These are phyloP conservation scores for Apodemus agrarius DNA, from an alignment of 2,797 vertebrate species.

Conservation along the genomic window DNA sequence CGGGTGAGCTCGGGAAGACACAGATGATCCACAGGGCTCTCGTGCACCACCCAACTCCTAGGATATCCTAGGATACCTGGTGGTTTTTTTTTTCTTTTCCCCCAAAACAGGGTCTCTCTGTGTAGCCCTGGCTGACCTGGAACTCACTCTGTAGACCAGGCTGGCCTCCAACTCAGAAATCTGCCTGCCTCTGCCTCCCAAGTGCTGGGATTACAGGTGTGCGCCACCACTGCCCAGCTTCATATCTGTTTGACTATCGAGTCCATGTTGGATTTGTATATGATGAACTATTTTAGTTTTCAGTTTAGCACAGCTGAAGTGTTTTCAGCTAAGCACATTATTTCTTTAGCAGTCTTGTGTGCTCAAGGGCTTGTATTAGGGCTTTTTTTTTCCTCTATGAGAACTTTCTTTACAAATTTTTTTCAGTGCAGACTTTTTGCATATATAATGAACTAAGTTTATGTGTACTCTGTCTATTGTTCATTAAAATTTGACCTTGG, in stretches of 20 bases:
- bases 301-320: neutral
- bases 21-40: neutral
- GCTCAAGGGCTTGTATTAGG: neutral
- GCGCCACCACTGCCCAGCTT: too few species aligned
- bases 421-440: conserved; percentile 51
- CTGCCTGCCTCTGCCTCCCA: too few species aligned
- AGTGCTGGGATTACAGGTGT: too few species aligned
- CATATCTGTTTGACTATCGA: conserved; percentile 14
- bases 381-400: neutral
- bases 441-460: conserved; percentile 56
- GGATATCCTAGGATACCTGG: too few species aligned
- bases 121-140: too few species aligned
- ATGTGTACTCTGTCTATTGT: conserved; percentile 23
- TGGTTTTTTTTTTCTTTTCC: too few species aligned
- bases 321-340: conserved; percentile 53
- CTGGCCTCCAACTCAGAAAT: too few species aligned
- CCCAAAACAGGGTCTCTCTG: too few species aligned
- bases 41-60: neutral
- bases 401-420: conserved; percentile 45
- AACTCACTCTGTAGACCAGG: too few species aligned
- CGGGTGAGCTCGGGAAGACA: neutral
- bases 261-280: neutral
- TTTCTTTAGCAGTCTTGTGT: conserved; percentile 43
- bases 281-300: conserved; percentile 58
- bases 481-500: conserved; percentile 61